These are phyloP conservation scores for Sander vitreus DNA, from an alignment of 2,113 vertebrate genomes.

Conservation along the genomic window DNA sequence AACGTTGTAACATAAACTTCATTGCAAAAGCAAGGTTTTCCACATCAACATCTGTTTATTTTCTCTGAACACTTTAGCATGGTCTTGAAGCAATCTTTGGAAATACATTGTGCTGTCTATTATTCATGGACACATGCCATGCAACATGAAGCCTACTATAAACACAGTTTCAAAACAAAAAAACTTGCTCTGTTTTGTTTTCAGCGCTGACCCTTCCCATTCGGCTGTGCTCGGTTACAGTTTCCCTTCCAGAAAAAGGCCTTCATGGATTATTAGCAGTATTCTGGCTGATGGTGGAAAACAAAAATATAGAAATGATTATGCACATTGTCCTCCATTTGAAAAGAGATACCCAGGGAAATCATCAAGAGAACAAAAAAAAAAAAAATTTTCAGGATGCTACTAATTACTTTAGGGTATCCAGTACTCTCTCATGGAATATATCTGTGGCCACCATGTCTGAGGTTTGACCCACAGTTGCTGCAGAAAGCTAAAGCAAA, in stretches of 20 bases:
- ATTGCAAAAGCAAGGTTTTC: conserved; percentile 73
- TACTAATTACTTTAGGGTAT: conserved; percentile 85
- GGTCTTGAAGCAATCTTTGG: conserved; percentile 46
- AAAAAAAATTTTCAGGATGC: conserved; percentile 68
- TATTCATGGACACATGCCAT: conserved; percentile 31
- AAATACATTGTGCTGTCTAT: conserved; percentile 49
- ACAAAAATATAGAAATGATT: conserved; percentile 83
- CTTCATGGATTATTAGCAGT: conserved; percentile 77
- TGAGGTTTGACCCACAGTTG: conserved; percentile 68
- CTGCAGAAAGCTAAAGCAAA: conserved; percentile 62
- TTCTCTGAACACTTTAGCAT: conserved; percentile 80
- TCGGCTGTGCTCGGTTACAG: conserved; percentile 54
- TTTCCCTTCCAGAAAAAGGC: conserved; percentile 60
- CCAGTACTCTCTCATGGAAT: conserved; percentile 82
- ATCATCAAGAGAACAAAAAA: conserved; percentile 82
- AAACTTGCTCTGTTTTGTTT: conserved; percentile 69
- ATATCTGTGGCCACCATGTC: conserved; percentile 79
- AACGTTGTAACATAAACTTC: conserved; percentile 36
- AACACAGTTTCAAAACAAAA: conserved; percentile 61
- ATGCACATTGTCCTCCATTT: conserved; percentile 81
- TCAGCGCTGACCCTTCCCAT: conserved; percentile 54
- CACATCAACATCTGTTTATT: conserved; percentile 88
- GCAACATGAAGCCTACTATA: conserved; percentile 49
- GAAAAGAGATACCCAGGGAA: conserved; percentile 85
- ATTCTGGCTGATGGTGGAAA: conserved; percentile 68